Percentiles rank a stretch among this genome's conserved stretches.
These are phyloP conservation scores for Rousettus madagascariensis DNA, from an alignment of 2,797 vertebrate species.

Conservation along the genomic window DNA sequence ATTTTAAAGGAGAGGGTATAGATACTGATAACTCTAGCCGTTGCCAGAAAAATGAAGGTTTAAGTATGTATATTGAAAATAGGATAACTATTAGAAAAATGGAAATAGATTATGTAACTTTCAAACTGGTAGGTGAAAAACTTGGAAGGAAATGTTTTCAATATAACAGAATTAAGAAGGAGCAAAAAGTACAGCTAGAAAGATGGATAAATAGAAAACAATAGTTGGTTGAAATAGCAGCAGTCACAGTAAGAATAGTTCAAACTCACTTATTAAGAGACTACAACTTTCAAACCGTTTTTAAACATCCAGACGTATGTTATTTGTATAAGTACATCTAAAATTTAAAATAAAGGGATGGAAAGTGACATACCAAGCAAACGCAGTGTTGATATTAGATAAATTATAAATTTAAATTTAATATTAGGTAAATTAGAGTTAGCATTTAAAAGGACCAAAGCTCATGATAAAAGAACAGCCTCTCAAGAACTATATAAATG, in stretches of 20 bases:
- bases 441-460: background rate
- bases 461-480: background rate
- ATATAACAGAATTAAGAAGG: background rate
- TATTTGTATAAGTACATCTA: background rate
- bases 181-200: background rate
- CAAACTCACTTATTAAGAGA: background rate
- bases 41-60: background rate
- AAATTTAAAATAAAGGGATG: background rate
- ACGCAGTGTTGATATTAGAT: background rate
- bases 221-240: background rate
- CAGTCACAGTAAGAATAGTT: background rate
- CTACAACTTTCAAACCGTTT: background rate
- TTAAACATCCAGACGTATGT: background rate
- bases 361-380: background rate
- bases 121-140: background rate
- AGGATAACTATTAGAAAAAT: background rate
- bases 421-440: background rate
- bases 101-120: constrained; percentile 10
- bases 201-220: background rate
- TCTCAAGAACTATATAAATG: background rate
- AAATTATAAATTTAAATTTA: background rate
- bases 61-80: background rate
- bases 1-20: constrained; percentile 8
- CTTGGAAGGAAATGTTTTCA: constrained; percentile 2
- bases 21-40: background rate